These are phyloP conservation scores for Thelaira solivaga DNA, from an alignment of 2,888 invertebrate genomes.

Conservation along the genomic window DNA sequence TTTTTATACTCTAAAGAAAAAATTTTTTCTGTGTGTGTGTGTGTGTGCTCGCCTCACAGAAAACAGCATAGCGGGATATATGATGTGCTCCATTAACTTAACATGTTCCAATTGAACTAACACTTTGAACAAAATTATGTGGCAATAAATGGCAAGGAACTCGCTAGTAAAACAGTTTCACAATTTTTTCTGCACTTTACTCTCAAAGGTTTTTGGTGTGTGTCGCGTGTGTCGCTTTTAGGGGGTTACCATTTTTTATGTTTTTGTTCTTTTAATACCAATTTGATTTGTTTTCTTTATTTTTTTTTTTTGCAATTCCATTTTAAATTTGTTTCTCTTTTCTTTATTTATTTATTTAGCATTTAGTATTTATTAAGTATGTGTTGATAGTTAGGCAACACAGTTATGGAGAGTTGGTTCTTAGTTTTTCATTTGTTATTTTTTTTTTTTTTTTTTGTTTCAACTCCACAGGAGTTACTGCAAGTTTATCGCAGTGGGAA, in stretches of 20 bases:
- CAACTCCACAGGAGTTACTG: slow-evolving; percentile 45
- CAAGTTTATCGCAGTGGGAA: slow-evolving; percentile 52
- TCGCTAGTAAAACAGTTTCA: not conserved
- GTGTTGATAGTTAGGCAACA: slow-evolving; percentile 42
- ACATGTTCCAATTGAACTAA: slow-evolving; percentile 24
- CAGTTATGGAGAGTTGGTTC: not conserved
- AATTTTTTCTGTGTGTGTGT: no score
- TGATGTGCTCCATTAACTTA: slow-evolving; percentile 31
- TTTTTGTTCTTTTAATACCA: not conserved
- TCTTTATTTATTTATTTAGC: slow-evolving; percentile 2
- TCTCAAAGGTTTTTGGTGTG: slow-evolving; percentile 1
- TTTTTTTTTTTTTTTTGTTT: slow-evolving; percentile 4
- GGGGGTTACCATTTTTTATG: not conserved
- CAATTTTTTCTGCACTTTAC: slow-evolving; percentile 4
- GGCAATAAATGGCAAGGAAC: slow-evolving; percentile 5
- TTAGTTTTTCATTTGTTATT: not conserved
- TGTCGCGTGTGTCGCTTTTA: slow-evolving; percentile 8
- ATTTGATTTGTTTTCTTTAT: not conserved
- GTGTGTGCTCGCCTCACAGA: no score
- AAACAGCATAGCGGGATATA: no score
- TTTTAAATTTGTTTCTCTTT: not conserved
- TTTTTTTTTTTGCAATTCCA: not conserved
- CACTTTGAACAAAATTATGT: not conserved
- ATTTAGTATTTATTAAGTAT: slow-evolving; percentile 34
- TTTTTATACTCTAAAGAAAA: no score